These are phyloP conservation scores for Centropus unirufus DNA, from an alignment of 2,113 vertebrate species.

Conservation along the genomic window DNA sequence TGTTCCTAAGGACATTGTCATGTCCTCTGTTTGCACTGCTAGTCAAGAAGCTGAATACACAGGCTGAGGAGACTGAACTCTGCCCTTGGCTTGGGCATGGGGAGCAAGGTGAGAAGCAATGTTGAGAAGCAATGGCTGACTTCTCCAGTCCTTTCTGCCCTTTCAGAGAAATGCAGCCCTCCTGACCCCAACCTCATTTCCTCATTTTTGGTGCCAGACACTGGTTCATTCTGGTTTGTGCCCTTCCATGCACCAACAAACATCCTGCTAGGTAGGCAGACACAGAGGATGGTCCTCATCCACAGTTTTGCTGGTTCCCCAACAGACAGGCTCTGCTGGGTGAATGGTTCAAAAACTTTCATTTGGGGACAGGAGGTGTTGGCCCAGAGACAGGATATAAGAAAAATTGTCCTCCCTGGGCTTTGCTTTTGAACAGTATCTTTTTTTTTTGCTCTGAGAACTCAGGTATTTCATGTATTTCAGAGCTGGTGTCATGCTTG, in stretches of 20 bases:
- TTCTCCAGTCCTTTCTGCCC: background rate
- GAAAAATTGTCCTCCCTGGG: background rate
- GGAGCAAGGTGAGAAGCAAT: background rate
- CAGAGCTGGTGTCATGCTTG: slow-evolving; percentile 13
- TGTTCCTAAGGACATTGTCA: background rate
- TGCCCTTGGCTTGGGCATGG: background rate
- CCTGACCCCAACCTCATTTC: background rate
- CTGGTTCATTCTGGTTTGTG: background rate
- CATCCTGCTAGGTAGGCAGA: background rate
- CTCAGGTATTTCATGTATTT: background rate
- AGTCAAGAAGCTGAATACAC: background rate
- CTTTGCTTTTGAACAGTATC: background rate
- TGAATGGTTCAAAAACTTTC: background rate
- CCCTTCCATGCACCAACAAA: background rate
- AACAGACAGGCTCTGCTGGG: background rate
- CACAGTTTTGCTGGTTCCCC: rapidly evolving
- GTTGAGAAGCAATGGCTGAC: rapidly evolving
- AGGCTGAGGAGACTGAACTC: background rate
- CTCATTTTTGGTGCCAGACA: background rate
- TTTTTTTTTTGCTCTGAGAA: background rate
- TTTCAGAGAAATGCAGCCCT: background rate
- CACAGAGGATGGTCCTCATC: background rate
- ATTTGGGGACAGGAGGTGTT: background rate
- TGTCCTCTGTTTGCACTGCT: background rate
- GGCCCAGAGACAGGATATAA: background rate